Evolutionary conservation across 37 sponge, comb jelly and placozoan species (phyloP), one percentile per base, ranked within the genome.

Genomic region (Ephydatia muelleri): DNA sequence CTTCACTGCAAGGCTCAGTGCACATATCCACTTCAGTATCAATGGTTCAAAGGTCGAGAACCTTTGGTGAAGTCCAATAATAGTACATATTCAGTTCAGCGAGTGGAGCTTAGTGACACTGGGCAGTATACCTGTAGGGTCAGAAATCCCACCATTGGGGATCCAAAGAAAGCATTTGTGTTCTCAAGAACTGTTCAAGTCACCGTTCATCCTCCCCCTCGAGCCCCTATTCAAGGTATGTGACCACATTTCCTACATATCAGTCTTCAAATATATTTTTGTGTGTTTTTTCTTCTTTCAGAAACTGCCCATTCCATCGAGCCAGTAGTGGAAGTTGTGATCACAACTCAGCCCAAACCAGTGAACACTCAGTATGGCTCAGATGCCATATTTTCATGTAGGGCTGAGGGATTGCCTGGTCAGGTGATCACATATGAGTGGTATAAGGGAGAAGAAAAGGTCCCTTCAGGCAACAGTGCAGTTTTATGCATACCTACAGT

Each of bases 101-200:
- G 16, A 57, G 57, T 57, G 57, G 14, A 57, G 1, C 1, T 13
- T 13, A 57, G 19, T 14, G 19, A 57, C 49, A 11, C 47, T 73
- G 88, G 88, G 0, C 29, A 35, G n/a, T 87, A 87, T 28, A 13
- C 11, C 48, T 87, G 88, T 26, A 35, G 77, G 9, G 77, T 73
- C 27, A 87, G 77, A n/a, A 87, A 87, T 65, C 88, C 82, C 5
- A 5, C 0, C 36, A 81, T 87, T 4, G 76, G 69, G 36, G 82
- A 87, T 29, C 38, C 48, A 0, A 19, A 80, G 22, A 68, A 30
- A 26, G 75, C 73, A 0, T 37, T 30, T 32, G 34, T 39, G 13
- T 81, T 81, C 77, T 87, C 88, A 57, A 57, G 57, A 57, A 57
- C 57, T 14, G 19, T 57, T 14, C 19, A 57, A 1, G 57, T 57